Percentiles rank a stretch among this genome's conserved stretches.
Evolutionary conservation across 2,113 vertebrate species (phyloP).

Genomic region (Ellobius talpinus): DNA sequence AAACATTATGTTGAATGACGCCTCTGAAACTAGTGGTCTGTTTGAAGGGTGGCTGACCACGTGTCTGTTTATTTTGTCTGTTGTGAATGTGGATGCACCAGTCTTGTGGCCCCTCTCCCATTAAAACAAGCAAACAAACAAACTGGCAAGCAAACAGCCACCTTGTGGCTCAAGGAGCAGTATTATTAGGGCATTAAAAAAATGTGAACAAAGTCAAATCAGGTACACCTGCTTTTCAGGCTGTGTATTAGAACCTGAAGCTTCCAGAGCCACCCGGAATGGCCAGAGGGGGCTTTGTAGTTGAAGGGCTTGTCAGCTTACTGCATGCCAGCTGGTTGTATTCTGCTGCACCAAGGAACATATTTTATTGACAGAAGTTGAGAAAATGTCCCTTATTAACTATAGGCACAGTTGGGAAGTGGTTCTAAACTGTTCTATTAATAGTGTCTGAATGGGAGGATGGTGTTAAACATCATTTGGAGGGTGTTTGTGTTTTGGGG

Average conservation of each 20-base stretch:
- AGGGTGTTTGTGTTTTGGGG: background rate
- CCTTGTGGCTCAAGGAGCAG: background rate
- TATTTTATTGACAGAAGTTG: constrained; percentile 10
- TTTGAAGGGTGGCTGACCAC: constrained; percentile 31
- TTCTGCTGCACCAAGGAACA: background rate
- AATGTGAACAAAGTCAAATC: constrained; percentile 32
- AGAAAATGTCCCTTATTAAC: constrained; percentile 36
- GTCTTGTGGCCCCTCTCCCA: background rate
- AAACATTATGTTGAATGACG: background rate
- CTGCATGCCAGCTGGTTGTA: background rate
- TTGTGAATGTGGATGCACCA: constrained; percentile 17
- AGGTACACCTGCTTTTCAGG: background rate
- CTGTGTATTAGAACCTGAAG: constrained; percentile 25
- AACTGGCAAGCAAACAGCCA: background rate
- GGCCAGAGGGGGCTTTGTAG: constrained; percentile 16
- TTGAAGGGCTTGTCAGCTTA: constrained; percentile 30
- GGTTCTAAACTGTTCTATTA: constrained; percentile 19
- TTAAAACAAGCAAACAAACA: background rate
- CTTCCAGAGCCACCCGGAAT: constrained; percentile 15
- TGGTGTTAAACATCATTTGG: background rate
- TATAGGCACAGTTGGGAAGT: background rate
- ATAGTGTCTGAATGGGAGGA: background rate
- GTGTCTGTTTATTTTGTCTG: background rate
- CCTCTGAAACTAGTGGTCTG: constrained; percentile 22
- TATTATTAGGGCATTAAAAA: background rate